Evolutionary conservation across 2,113 vertebrate genomes (phyloP), one percentile per base, ranked within the genome.

Genomic region (Prietella phreatophila): DNA sequence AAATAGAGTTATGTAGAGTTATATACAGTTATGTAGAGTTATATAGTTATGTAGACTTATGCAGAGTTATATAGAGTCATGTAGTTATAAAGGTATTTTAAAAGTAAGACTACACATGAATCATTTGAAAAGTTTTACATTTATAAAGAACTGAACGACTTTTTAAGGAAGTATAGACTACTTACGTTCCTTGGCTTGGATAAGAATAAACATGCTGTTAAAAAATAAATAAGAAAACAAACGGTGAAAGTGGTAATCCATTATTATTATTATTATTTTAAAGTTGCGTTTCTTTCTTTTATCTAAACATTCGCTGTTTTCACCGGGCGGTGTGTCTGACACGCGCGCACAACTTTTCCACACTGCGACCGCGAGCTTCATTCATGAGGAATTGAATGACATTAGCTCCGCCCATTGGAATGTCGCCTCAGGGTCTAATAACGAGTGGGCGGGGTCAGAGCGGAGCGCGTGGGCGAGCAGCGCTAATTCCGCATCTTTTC

Each of bases 121-220:
- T 36, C 2, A 39, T 50, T 83, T 30, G 9, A 65, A 83, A 83
- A 36, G 33, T 84, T 42, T 42, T 61, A 78, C 19, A 71, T 79
- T 22, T 17, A 83, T 27, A 65, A 65, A 30, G 1, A 71, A 73
- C n/a, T 69, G 63, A 19, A 63, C 56, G 42, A 78, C 2, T 15
- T 2, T 61, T 39, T 39, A 61, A 82, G 2, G 9, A 22, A 85
- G 33, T 33, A 2, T 79, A 36, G 5, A 10, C 1, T 88, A 94
- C 95, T 95, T 90, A 96, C 95, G 94, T 92, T 96, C 94, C 92
- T 95, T 94, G 2, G 93, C 93, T 86, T 95, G 94, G 10, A 92
- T 88, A 86, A 92, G 92, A 93, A 89, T 80, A 81, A 91, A 93
- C 55, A 94, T 61, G 50, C 85, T 89, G 87, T 83, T 92, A 71